A percentile compares a stretch with the other conserved stretches of the same genome.
phyloP scores from a whole-genome alignment of 1,140 invertebrate species.

The Eciton burchellii region DNA sequence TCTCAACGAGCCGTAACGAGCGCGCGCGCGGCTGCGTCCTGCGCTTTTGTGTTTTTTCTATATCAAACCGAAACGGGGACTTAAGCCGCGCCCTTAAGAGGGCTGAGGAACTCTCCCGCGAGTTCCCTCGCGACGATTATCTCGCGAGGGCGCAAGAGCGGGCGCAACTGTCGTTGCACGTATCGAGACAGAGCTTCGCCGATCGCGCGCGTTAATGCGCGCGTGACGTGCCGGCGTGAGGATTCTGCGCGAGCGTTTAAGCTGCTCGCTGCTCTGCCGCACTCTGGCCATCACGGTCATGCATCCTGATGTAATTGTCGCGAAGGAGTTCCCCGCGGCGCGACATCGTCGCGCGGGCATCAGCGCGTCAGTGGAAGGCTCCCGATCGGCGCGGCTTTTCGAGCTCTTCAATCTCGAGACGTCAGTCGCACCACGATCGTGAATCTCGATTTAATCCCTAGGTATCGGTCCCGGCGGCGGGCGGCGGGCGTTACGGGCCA shows the following conservation, averaged over 20 bases:
- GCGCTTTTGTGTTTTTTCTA: conserved; percentile 29
- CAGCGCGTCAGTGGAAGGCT: no score
- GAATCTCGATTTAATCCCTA: conserved; percentile 51
- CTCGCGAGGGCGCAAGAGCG: background rate
- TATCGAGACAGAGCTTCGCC: background rate
- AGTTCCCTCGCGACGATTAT: background rate
- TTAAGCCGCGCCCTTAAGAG: background rate
- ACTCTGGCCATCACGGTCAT: no score
- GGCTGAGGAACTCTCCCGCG: background rate
- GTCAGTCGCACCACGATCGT: conserved; percentile 20
- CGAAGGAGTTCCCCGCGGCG: no score
- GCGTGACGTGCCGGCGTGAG: no score
- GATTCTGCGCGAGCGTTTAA: no score
- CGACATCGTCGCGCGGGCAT: no score
- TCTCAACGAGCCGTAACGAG: conserved; percentile 24
- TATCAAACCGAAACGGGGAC: conserved; percentile 16
- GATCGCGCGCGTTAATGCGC: background rate
- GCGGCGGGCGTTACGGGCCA: conserved; percentile 42
- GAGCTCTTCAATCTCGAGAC: conserved; percentile 42
- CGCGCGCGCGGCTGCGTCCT: background rate
- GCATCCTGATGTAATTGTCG: background rate
- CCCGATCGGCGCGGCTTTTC: conserved; percentile 8
- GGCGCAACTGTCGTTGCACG: background rate
- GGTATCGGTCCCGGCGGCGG: background rate
- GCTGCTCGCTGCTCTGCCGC: no score